Evolutionary conservation across 2,113 vertebrate genomes (phyloP), one percentile per base, ranked within the genome.

Genomic region (Lophius piscatorius): DNA sequence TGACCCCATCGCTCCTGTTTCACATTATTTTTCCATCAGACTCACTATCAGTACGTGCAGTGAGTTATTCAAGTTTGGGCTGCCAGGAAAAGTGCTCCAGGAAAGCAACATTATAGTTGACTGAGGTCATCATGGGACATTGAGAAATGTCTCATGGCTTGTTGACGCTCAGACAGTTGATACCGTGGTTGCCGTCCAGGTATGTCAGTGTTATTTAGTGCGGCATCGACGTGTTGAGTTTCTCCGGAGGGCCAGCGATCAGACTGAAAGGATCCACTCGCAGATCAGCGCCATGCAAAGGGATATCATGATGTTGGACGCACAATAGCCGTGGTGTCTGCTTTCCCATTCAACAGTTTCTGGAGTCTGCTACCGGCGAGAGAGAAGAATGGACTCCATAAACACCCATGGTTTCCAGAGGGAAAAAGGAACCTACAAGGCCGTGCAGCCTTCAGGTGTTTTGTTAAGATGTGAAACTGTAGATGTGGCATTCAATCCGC

Each of bases 321-420:
- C 69, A 84, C 83, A 88, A 85, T 85, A 44, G 74, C 13, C 54
- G 33, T 31, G 87, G 86, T 87, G 85, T 89, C 87, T 72, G 50
- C 50, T 91, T 89, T 79, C 87, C 73, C 70, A 81, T 90, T 86
- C 80, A 86, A 33, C 67, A 26, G 38, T 57, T 63, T 59, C 63
- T 51, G 60, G 41, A 60, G 64, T 70, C 66, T 57, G 52, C 64
- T 46, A 44, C 44, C 4, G 33, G 65, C n/a, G 44, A n/a, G 11
- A 10, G 52, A 78, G 44, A 56, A 74, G 48, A 78, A 70, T 46
- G 63, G 58, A 35, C 70, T 68, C 49, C 35, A 70, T 70, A 72
- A 86, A 56, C 54, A 63, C 29, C 41, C 47, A 52, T 49, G 26
- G 35, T 52, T 59, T 31, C 6, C 12, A 26, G 58, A 60, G 57